Percentiles rank a stretch among this genome's conserved stretches.
Evolutionary conservation across 2,797 vertebrate genomes (phyloP).

Genomic region (Serranus cabrilla): DNA sequence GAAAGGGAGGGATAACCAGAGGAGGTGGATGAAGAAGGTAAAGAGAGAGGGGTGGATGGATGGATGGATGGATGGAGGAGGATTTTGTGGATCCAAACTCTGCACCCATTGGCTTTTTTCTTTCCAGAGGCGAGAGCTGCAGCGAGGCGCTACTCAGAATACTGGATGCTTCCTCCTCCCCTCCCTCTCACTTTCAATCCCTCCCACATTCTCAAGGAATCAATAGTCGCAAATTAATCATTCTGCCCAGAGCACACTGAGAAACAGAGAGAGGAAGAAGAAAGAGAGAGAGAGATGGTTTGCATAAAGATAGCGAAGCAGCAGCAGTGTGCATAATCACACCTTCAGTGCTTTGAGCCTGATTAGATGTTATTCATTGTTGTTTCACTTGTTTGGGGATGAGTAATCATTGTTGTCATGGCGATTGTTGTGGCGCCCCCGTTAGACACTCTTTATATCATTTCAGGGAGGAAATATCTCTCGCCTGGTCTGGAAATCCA

Average conservation of each 20-base stretch:
- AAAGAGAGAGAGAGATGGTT: constrained; percentile 51
- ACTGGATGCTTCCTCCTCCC: constrained; percentile 85
- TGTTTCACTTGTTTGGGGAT: constrained; percentile 73
- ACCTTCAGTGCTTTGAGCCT: constrained; percentile 67
- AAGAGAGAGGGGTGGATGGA: constrained; percentile 11
- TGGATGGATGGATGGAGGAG: constrained; percentile 31
- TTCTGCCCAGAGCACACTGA: constrained; percentile 79
- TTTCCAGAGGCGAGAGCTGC: constrained; percentile 84
- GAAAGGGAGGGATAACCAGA: constrained; percentile 2
- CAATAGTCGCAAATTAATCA: constrained; percentile 90
- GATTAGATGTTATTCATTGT: constrained; percentile 75
- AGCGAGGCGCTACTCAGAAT: constrained; percentile 89
- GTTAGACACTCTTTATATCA: constrained; percentile 59
- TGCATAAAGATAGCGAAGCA: constrained; percentile 63
- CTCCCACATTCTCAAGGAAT: constrained; percentile 84
- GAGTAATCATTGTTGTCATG: constrained; percentile 78
- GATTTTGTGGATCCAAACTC: constrained; percentile 55
- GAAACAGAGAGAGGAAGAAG: constrained; percentile 31
- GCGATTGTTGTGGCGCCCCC: constrained; percentile 71
- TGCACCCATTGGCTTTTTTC: constrained; percentile 62
- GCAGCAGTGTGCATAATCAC: constrained; percentile 69
- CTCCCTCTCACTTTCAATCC: constrained; percentile 57
- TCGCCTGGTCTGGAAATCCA: constrained; percentile 29
- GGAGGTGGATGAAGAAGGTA: neutral
- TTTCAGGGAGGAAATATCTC: constrained; percentile 56